Percentiles rank a stretch among this genome's conserved stretches.
Evolutionary conservation across 2,797 vertebrate species (phyloP).

Genomic region (Rhinogobio ventralis): DNA sequence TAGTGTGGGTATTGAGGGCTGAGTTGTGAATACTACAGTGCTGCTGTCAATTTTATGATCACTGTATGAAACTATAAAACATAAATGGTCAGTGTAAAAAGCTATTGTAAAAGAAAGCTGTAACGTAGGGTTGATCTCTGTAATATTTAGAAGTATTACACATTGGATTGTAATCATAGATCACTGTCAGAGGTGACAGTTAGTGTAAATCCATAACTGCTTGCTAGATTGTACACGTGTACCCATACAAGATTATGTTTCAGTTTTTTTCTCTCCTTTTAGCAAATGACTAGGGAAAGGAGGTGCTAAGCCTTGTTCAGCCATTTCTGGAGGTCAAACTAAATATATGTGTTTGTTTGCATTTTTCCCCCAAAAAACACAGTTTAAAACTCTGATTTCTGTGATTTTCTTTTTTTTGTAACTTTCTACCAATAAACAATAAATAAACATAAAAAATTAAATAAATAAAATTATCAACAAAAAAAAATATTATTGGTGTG

Average conservation of each 20-base stretch:
- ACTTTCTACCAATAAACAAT: background rate
- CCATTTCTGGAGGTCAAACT: background rate
- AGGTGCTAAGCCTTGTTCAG: background rate
- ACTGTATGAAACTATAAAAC: constrained; percentile 51
- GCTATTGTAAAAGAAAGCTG: constrained; percentile 29
- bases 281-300: background rate
- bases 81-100: constrained; percentile 29
- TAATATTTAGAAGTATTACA: constrained; percentile 46
- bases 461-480: background rate
- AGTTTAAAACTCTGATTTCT: background rate
- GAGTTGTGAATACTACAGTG: constrained; percentile 45
- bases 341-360: too few relatives aligned
- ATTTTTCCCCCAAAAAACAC: too few relatives aligned
- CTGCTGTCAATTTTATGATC: constrained; percentile 41
- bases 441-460: background rate
- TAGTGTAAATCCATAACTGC: constrained; percentile 45
- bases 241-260: background rate
- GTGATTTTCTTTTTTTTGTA: background rate
- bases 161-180: constrained; percentile 19
- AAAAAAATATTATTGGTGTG: too few relatives aligned
- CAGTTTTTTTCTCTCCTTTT: background rate
- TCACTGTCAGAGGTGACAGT: constrained; percentile 44
- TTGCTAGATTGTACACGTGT: background rate
- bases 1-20: constrained; percentile 32
- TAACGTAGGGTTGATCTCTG: constrained; percentile 38